These are phyloP conservation scores for Ctenopoma multispine DNA, from an alignment of 2,797 vertebrate genomes.

Conservation along the genomic window DNA sequence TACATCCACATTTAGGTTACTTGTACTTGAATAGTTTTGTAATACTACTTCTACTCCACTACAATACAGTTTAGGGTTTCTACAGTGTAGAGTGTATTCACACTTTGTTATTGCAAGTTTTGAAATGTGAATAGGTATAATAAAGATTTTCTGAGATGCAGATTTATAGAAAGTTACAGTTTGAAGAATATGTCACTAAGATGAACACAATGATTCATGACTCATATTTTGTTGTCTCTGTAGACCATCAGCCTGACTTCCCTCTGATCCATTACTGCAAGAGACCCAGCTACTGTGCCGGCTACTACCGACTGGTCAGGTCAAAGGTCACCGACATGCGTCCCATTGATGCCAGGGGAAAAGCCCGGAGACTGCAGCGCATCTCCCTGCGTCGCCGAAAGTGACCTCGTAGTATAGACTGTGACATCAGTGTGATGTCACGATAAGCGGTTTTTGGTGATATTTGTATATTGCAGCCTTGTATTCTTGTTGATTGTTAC, in stretches of 20 bases:
- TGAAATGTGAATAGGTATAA: no score
- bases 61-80: no score
- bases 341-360: slow-evolving; percentile 88
- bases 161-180: neutral
- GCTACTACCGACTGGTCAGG: slow-evolving; percentile 74
- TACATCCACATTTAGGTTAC: neutral
- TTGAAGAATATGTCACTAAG: neutral
- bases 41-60: no score
- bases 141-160: no score
- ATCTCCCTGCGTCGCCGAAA: slow-evolving; percentile 89
- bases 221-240: slow-evolving; percentile 6
- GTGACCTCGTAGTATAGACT: slow-evolving; percentile 58
- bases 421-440: neutral
- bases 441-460: neutral
- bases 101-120: no score
- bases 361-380: slow-evolving; percentile 89
- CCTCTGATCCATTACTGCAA: slow-evolving; percentile 81
- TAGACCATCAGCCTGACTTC: slow-evolving; percentile 38
- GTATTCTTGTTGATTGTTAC: neutral
- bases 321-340: slow-evolving; percentile 79
- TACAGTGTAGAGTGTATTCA: no score
- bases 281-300: slow-evolving; percentile 84
- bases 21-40: no score
- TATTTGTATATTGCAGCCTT: slow-evolving; percentile 1
- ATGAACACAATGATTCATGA: no score